Evolutionary conservation across 64 coral and sea anemone species (phyloP), one percentile per base, ranked within the genome.

Genomic region (Montipora foliosa): DNA sequence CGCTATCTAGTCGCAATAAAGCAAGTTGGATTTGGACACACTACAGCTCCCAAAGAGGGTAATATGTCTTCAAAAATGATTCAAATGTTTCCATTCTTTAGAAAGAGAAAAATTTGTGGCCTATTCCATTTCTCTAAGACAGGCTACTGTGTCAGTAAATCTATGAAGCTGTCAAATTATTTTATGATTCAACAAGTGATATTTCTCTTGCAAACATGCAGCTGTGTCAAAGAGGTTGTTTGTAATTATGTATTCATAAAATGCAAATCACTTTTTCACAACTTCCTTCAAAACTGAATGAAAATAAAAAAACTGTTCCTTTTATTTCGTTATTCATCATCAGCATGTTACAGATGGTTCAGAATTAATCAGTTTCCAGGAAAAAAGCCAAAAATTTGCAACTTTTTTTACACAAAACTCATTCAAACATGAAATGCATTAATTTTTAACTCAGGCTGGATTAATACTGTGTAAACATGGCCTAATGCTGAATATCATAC

Each of bases 391-490:
- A 80, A 19, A 6, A 3, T 67, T 4, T 67, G 10, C 15, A 15
- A 55, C 61, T 64, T 37, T 62, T 71, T 51, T 22, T 10, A 21
- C 44, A 50, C 20, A 8, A 21, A 22, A 10, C 25, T 64, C 47
- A 0, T 17, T 45, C 46, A 71, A 22, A 49, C 64, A 49, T 49
- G 60, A 50, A 8, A 49, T 7, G 8, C 47, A 86, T 86, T 86
- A 86, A 86, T 20, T 22, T 71, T 86, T 86, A 86, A 86, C 64
- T 51, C 4, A 49, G 10, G 64, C 16, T 71, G 64, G 71, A 50
- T 86, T 86, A 85, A 86, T 86, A 52, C 17, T 71, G 82, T 71
- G 47, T 86, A 86, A 86, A 86, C 46, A 86, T 49, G 82, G n/a
- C 7, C 15, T 72, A 37, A 37, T 45, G 37, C n/a, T 50, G 44